These are phyloP conservation scores for Eulemur macaco DNA, from an alignment of 2,113 vertebrate genomes.

Conservation along the genomic window DNA sequence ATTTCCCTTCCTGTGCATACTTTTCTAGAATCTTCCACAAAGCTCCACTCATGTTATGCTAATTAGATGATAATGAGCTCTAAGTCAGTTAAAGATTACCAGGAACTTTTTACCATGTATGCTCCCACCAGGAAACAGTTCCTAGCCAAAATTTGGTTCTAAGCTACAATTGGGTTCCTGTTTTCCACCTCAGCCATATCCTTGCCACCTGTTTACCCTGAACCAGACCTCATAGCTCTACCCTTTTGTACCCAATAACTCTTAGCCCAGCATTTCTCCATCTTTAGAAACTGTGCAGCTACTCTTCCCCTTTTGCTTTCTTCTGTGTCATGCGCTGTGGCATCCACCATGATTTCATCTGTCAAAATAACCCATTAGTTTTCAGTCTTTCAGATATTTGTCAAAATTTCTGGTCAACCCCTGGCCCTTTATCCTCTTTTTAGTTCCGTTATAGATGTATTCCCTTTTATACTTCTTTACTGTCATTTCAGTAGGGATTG, in stretches of 20 bases:
- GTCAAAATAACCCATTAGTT: slow-evolving; percentile 4
- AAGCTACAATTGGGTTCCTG: no score
- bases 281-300: neutral
- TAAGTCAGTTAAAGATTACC: no score
- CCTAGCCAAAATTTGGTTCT: no score
- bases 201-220: no score
- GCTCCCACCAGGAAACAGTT: no score
- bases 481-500: slow-evolving; percentile 26
- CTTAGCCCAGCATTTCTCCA: neutral
- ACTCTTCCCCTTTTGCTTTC: neutral
- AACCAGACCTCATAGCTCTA: no score
- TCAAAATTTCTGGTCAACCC: slow-evolving; percentile 22
- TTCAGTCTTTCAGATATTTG: slow-evolving; percentile 32
- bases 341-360: neutral
- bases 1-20: no score
- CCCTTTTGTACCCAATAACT: neutral
- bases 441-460: slow-evolving; percentile 1
- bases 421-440: neutral
- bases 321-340: neutral
- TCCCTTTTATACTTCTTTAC: slow-evolving; percentile 42
- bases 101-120: no score
- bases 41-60: no score
- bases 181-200: no score
- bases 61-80: no score
- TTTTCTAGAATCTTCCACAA: no score